A percentile compares a stretch with the other conserved stretches of the same genome.
Evolutionary conservation across 2,888 invertebrate species (phyloP).

Genomic region (Yponomeuta sedellus): DNA sequence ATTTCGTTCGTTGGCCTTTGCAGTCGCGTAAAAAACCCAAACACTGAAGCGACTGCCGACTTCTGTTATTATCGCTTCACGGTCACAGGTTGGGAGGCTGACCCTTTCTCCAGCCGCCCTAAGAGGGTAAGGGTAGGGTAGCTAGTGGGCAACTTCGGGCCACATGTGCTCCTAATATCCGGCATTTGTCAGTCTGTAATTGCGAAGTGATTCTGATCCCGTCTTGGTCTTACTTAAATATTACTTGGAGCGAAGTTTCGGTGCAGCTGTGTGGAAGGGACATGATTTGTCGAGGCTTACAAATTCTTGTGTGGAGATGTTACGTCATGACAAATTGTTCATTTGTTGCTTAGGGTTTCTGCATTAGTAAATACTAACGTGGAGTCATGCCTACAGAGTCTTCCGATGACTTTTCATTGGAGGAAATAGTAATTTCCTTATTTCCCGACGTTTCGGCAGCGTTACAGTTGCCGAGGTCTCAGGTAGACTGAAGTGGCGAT

Average conservation of each 20-base stretch:
- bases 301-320: neutral
- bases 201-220: conserved; percentile 67
- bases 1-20: too few species aligned
- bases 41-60: neutral
- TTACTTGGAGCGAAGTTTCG: conserved; percentile 50
- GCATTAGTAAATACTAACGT: too few species aligned
- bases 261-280: neutral
- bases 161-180: conserved; percentile 74
- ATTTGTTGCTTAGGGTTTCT: too few species aligned
- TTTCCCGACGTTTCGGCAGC: too few species aligned
- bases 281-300: conserved; percentile 9
- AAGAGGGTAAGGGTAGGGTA: neutral
- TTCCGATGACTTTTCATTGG: too few species aligned
- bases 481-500: too few species aligned
- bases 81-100: conserved; percentile 12
- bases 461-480: too few species aligned
- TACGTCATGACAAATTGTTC: too few species aligned
- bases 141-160: conserved; percentile 41
- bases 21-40: too few species aligned
- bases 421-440: too few species aligned
- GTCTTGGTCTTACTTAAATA: conserved; percentile 67
- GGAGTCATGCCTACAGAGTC: too few species aligned
- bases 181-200: conserved; percentile 75
- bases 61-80: neutral
- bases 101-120: conserved; percentile 10